Conservation (phyloP, 1,140 invertebrate genomes). For the Drosophila yakuba region DNA sequence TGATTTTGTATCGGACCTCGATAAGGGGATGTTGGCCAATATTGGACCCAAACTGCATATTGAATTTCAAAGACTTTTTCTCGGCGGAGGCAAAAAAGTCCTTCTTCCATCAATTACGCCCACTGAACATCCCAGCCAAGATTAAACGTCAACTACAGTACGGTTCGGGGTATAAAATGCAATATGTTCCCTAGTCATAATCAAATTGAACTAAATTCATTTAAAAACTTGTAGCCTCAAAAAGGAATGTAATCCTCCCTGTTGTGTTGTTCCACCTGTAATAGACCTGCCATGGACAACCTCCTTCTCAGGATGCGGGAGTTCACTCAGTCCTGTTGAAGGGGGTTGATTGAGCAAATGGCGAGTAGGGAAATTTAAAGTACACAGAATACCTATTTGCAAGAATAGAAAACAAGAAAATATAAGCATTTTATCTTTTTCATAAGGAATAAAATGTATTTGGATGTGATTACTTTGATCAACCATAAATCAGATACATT, state of each 20-base stretch:
- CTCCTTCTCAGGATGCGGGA: constrained; percentile 4
- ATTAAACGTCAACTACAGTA: constrained; percentile 62
- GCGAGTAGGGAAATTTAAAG: too few relatives aligned
- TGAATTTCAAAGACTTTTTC: constrained; percentile 77
- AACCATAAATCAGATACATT: too few relatives aligned
- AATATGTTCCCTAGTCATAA: constrained; percentile 59
- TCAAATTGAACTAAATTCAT: constrained; percentile 69
- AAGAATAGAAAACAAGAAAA: too few relatives aligned
- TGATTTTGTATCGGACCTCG: constrained; percentile 80
- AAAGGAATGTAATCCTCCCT: constrained; percentile 33
- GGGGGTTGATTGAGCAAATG: constrained; percentile 7
- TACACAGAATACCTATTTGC: background rate
- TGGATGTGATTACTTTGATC: too few relatives aligned
- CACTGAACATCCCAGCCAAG: constrained; percentile 14
- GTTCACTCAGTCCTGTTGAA: background rate
- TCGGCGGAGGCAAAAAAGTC: constrained; percentile 8
- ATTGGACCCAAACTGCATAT: constrained; percentile 55
- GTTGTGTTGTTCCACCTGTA: constrained; percentile 57
- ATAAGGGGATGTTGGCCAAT: constrained; percentile 30
- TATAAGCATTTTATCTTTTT: too few relatives aligned
- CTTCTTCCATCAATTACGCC: constrained; percentile 51
- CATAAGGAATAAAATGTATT: too few relatives aligned
- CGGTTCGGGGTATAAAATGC: constrained; percentile 5
- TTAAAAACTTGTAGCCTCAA: constrained; percentile 56
- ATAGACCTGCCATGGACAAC: constrained; percentile 57